phyloP scores from a whole-genome alignment of 1,140 invertebrate species.

The Argopecten irradians region DNA sequence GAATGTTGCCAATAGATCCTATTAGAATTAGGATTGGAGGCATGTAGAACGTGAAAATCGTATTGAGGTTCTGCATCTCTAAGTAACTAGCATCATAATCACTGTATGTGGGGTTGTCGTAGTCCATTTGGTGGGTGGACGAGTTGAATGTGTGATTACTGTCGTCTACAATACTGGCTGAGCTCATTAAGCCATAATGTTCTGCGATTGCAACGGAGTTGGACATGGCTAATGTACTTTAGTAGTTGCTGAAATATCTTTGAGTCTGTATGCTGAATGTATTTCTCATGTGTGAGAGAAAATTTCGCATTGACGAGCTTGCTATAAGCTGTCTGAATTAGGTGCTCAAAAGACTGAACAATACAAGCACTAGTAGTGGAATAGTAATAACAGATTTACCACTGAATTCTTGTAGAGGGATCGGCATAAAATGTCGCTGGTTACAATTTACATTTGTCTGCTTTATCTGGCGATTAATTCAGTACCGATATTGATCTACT shows the following conservation, averaged over 20 bases:
- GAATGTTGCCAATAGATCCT: slow-evolving; percentile 69
- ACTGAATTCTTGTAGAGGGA: neutral
- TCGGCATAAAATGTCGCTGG: neutral
- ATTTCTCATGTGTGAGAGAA: neutral
- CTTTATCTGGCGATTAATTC: neutral
- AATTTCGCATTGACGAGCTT: neutral
- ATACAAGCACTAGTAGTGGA: neutral
- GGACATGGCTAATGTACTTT: neutral
- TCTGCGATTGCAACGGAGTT: neutral
- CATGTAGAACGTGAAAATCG: slow-evolving; percentile 48
- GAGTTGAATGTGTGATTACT: neutral
- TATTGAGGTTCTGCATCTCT: slow-evolving; percentile 9
- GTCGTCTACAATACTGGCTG: neutral
- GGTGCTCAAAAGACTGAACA: neutral
- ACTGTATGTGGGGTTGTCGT: neutral
- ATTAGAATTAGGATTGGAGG: slow-evolving; percentile 69
- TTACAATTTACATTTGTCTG: neutral
- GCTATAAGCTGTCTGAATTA: neutral
- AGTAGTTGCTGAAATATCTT: neutral
- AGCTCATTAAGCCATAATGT: neutral
- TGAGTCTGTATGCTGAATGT: neutral
- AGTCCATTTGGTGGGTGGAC: neutral
- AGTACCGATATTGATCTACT: neutral
- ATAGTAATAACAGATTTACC: neutral
- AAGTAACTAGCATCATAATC: neutral